These are phyloP conservation scores for Muscicapa adusta DNA, from an alignment of 2,113 vertebrate species.

Conservation along the genomic window DNA sequence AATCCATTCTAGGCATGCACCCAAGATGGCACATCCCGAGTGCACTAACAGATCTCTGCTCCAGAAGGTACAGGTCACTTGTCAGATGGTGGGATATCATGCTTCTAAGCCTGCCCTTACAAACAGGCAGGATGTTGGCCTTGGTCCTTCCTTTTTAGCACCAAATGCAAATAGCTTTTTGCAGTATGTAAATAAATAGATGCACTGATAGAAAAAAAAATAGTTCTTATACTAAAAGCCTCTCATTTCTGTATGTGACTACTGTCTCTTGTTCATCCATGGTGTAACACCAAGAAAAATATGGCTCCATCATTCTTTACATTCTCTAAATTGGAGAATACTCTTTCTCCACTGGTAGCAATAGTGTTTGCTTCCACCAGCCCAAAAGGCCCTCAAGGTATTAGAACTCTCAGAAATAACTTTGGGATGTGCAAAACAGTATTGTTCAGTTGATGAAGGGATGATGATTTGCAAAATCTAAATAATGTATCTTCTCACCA, in stretches of 20 bases:
- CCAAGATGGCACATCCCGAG: background rate
- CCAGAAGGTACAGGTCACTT: background rate
- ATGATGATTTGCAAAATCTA: background rate
- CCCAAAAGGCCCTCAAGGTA: background rate
- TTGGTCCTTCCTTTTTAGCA: background rate
- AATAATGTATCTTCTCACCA: background rate
- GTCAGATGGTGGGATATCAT: rapidly evolving
- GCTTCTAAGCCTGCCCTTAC: background rate
- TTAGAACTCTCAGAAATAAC: background rate
- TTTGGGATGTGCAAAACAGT: background rate
- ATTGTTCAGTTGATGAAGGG: background rate
- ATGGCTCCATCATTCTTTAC: background rate
- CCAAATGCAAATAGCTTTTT: background rate
- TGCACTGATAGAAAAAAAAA: background rate
- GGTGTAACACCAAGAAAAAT: background rate
- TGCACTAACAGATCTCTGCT: background rate
- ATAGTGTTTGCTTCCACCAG: background rate
- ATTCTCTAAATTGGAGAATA: background rate
- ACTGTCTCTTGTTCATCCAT: background rate
- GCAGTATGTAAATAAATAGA: background rate
- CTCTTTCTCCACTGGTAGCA: background rate
- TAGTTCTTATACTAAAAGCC: background rate
- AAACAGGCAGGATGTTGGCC: background rate
- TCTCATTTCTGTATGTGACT: background rate
- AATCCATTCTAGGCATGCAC: background rate